Base-by-base conservation (phyloP, 2,797 vertebrate species). In the Rhyacichthys aspro region DNA sequence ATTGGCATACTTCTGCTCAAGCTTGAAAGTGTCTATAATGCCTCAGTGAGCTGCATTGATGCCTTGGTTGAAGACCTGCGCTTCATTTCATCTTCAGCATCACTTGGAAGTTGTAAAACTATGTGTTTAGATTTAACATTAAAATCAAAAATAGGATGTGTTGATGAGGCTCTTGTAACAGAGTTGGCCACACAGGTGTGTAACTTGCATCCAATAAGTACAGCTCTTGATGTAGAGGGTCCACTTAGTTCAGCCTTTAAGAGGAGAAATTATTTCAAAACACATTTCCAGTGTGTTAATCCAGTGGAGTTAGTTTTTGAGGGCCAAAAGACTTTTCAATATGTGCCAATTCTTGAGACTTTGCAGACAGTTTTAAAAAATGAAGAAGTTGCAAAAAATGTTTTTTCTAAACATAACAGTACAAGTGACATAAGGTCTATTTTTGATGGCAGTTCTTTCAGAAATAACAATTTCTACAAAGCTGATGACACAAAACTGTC, bases 51-150 rank as follows among this genome's bases (percentile, higher is more conserved):
- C 33, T 84, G 72, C 46, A 73, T 73, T 69, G 57, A 79, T 76
- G 59, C 44, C 17, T 67, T 81, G 46, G 77, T 84, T 57, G 72
- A 82, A 37, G 68, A 82, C 8, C 71, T 82, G 59, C 78, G 70
- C 8, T 82, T 80, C 28, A 84, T 83, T 64, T 76, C 58, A 64
- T 76, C 58, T 59, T 74, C 67, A 61, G 59, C 63, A 65, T 73
- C 71, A 60, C 43, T 62, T 32, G 54, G 54, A 10, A 2, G 63
- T 55, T 37, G 59, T 41, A 76, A 63, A 80, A 8, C 63, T 42
- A 47, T 23, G 73, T 74, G 61, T n/a, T n/a, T n/a, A n/a, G 38
- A 82, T 80, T 78, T 67, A 61, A 71, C 59, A 74, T 36, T 68
- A 41, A 55, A 7, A 5, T 46, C 50, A 9, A 71, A 71, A 37